Base-by-base conservation (phyloP, 2,113 vertebrate species). In the Triplophysa dalaica region DNA sequence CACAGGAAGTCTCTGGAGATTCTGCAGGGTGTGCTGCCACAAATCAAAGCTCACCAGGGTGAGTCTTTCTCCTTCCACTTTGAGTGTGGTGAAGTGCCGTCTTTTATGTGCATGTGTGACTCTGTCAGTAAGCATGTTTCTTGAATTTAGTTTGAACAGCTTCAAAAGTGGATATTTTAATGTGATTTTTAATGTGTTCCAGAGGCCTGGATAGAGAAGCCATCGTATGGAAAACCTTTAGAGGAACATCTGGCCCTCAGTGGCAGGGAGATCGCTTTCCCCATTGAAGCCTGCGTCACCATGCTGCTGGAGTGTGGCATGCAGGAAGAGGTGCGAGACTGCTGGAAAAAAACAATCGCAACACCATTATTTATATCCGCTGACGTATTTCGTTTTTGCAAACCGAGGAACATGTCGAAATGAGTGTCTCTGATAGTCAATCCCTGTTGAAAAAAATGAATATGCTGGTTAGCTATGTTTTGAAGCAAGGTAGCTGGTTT, bases 31-130 rank as follows among this genome's bases (percentile, higher is more conserved):
- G 90, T 99, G 85, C 87, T 99, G 93, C 98, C 98, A 50, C 97
- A 98, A 86, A 98, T 99, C 86, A 98, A 98, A 93, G 98, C 98
- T 77, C 97, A 99, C 85, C 97, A 99, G 92, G 97, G 98, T 98
- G 88, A 95, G 95, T 89, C 16, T 22, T 22, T 24, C 62, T 38
- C 54, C 54, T 61, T 82, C 68, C 77, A 21, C 43, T 81, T 78
- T 38, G 58, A 80, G 33, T 65, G 54, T 54, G 45, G 68, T 65
- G 38, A 60, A 74, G 64, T 66, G 64, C 6, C 75, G n/a, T 10
- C 60, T 79, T 60, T 22, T 33, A 63, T 79, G 73, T 75, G 54
- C 33, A 19, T 70, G 70, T 66, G 22, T 72, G 54, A 29, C 26
- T 60, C 26, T 70, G 58, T 62, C 48, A 68, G 12, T 79, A 67